Evolutionary conservation across 2,797 vertebrate species (phyloP).

Genomic region (Chelmon rostratus): DNA sequence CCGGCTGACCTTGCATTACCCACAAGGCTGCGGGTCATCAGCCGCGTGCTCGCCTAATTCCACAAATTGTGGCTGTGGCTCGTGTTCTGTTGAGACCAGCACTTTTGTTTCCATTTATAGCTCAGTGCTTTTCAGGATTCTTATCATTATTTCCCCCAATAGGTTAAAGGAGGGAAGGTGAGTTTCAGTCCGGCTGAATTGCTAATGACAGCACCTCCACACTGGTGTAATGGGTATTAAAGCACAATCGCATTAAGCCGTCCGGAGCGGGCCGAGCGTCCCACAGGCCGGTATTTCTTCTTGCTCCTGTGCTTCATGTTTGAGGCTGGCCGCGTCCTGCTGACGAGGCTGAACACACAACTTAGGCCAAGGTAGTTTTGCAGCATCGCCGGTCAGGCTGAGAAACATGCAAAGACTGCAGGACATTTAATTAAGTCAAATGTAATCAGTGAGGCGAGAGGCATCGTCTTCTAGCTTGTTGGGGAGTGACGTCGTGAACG

Average conservation of each 20-base stretch:
- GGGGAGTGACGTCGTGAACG: too few relatives aligned
- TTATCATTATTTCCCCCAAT: slow-evolving; percentile 54
- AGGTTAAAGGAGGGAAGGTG: slow-evolving; percentile 46
- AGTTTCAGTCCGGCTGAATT: slow-evolving; percentile 30
- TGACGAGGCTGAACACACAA: slow-evolving; percentile 17
- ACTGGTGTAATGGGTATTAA: slow-evolving; percentile 59
- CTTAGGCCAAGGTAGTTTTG: not conserved
- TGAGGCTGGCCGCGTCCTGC: slow-evolving; percentile 4
- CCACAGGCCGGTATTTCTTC: slow-evolving; percentile 22
- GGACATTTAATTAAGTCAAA: not conserved
- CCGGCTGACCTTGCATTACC: slow-evolving; percentile 62
- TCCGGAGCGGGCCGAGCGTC: slow-evolving; percentile 23
- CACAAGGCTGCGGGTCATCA: slow-evolving; percentile 50
- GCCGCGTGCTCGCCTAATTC: slow-evolving; percentile 51
- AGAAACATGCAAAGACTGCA: not conserved
- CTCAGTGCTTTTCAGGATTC: slow-evolving; percentile 37
- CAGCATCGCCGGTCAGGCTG: not conserved
- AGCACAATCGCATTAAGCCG: slow-evolving; percentile 54
- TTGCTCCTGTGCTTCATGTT: slow-evolving; percentile 5
- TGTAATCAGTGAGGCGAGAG: not conserved
- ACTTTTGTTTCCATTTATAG: slow-evolving; percentile 65
- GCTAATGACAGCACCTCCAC: slow-evolving; percentile 52
- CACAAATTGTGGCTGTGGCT: slow-evolving; percentile 57
- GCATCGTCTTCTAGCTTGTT: not conserved
- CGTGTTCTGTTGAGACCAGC: slow-evolving; percentile 59